A percentile compares a stretch with the other conserved stretches of the same genome.
These are phyloP conservation scores for Anomalospiza imberbis DNA, from an alignment of 2,797 vertebrate species.

Conservation along the genomic window DNA sequence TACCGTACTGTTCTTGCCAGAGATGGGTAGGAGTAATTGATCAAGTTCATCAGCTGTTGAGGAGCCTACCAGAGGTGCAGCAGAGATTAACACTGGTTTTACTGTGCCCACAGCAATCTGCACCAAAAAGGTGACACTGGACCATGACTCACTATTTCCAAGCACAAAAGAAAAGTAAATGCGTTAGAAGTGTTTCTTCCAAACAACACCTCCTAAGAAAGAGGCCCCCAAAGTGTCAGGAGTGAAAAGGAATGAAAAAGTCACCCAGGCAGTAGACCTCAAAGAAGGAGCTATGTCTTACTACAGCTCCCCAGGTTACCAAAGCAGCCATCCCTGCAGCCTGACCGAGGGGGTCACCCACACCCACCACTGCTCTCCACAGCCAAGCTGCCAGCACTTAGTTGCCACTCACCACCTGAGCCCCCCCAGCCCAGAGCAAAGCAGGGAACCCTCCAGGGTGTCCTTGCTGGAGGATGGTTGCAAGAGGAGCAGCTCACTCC, in stretches of 20 bases:
- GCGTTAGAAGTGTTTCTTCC: not conserved
- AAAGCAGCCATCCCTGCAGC: not conserved
- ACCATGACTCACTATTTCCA: not conserved
- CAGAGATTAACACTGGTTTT: not conserved
- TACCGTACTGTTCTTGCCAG: rapidly evolving
- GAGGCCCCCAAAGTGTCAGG: not conserved
- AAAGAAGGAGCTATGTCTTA: not conserved
- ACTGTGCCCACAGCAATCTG: not conserved
- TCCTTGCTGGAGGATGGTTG: not conserved
- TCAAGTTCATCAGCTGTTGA: not conserved
- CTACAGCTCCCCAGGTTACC: not conserved
- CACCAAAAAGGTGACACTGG: not conserved
- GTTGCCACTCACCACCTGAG: not conserved
- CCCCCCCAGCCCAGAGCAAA: rapidly evolving
- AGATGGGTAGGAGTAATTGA: not conserved
- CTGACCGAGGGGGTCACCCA: not conserved
- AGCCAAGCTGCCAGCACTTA: not conserved
- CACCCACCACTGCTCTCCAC: rapidly evolving
- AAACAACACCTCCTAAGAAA: not conserved
- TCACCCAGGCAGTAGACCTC: not conserved
- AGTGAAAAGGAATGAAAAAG: not conserved
- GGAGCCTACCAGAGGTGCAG: not conserved
- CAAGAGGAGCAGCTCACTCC: not conserved
- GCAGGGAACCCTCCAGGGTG: too few relatives aligned
- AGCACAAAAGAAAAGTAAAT: not conserved